Evolutionary conservation across 2,888 invertebrate genomes (phyloP).

Genomic region (Venusia cambrica): DNA sequence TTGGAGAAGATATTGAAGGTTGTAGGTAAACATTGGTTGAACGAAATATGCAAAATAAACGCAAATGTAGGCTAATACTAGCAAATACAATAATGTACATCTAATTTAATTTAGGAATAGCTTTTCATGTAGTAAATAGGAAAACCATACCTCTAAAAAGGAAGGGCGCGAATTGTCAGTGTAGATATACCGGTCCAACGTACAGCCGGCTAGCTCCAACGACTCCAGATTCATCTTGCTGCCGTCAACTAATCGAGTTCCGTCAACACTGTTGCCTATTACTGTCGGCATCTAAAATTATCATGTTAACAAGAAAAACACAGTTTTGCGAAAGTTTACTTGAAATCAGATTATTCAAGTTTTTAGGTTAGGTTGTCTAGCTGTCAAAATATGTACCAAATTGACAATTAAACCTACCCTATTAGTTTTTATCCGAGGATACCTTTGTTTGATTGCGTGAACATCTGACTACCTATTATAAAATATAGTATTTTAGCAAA

Average conservation of each 20-base stretch:
- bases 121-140: background rate
- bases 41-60: no score
- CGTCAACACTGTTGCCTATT: constrained; percentile 52
- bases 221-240: constrained; percentile 82
- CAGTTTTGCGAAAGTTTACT: constrained; percentile 29
- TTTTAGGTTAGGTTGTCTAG: constrained; percentile 38
- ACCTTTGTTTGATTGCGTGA: no score
- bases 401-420: no score
- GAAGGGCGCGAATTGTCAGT: constrained; percentile 87
- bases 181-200: constrained; percentile 87
- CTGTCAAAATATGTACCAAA: constrained; percentile 3
- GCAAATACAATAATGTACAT: no score
- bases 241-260: constrained; percentile 50
- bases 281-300: constrained; percentile 69
- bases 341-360: constrained; percentile 26
- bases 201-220: constrained; percentile 89
- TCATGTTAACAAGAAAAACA: constrained; percentile 35
- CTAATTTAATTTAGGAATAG: constrained; percentile 2
- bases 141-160: constrained; percentile 80
- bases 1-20: no score
- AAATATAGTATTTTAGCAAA: no score
- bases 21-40: no score
- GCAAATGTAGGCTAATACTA: no score
- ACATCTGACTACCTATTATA: no score
- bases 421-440: no score